A percentile compares a stretch with the other conserved stretches of the same genome.
Conservation (phyloP, 1,140 invertebrate genomes). For the Anastatus disparis region DNA sequence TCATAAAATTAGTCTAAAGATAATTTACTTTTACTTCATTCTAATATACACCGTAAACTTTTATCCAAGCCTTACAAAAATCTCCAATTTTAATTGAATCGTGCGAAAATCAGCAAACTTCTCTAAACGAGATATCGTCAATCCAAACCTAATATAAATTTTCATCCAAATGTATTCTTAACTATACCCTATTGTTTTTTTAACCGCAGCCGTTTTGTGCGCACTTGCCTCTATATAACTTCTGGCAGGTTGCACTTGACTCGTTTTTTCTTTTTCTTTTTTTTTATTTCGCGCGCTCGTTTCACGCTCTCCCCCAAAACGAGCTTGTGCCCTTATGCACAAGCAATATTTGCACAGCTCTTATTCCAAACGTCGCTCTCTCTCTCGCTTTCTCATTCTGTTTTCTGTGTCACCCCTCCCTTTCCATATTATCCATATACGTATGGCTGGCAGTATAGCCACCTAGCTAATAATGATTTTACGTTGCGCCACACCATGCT, state of each 20-base stretch:
- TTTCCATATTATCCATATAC: slow-evolving; percentile 38
- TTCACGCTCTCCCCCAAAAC: background rate
- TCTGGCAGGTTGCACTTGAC: slow-evolving; percentile 39
- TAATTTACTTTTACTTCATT: no score
- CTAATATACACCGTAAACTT: no score
- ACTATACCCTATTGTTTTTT: slow-evolving; percentile 2
- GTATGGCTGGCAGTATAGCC: slow-evolving; percentile 46
- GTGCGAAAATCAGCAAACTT: no score
- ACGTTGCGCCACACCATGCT: slow-evolving; percentile 63
- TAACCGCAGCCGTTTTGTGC: slow-evolving; percentile 12
- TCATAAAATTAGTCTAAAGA: no score
- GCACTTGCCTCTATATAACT: background rate
- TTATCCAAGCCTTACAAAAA: no score
- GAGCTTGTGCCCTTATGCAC: background rate
- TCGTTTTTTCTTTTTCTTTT: no score
- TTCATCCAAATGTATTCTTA: no score
- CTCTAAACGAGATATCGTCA: no score
- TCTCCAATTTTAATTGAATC: no score
- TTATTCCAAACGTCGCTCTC: slow-evolving; percentile 52
- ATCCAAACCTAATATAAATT: no score
- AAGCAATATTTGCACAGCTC: slow-evolving; percentile 65
- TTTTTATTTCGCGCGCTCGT: no score
- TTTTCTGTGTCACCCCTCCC: slow-evolving; percentile 41
- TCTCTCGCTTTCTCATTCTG: slow-evolving; percentile 37
- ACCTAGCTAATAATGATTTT: slow-evolving; percentile 68